Conservation (phyloP, 2,797 vertebrate genomes). For the Potorous gilbertii region DNA sequence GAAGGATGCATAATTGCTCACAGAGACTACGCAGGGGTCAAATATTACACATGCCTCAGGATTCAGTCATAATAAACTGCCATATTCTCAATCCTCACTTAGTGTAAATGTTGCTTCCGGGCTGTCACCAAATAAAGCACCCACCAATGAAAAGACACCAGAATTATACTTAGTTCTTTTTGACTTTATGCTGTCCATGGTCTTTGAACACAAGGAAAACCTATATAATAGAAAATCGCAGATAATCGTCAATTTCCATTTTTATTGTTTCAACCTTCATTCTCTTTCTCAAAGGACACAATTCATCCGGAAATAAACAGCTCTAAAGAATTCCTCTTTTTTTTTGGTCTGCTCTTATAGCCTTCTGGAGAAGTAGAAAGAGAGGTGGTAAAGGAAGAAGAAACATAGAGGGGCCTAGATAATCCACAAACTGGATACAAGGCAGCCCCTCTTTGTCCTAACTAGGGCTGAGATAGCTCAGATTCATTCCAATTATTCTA, state of each 20-base stretch:
- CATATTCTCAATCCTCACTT: background rate
- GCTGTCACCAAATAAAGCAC: background rate
- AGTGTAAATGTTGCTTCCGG: background rate
- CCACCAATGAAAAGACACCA: background rate
- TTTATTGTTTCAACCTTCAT: background rate
- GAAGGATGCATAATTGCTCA: background rate
- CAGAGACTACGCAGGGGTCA: background rate
- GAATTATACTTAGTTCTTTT: background rate
- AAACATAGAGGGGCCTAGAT: background rate
- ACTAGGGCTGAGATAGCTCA: background rate
- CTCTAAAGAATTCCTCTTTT: background rate
- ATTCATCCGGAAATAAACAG: background rate
- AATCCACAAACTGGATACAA: background rate
- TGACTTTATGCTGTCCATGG: background rate
- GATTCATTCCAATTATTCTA: background rate
- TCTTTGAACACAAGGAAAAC: background rate
- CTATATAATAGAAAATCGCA: background rate
- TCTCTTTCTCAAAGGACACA: background rate
- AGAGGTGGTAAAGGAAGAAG: background rate
- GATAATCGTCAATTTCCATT: background rate
- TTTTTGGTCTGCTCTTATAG: background rate
- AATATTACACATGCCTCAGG: background rate
- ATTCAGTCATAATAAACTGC: background rate
- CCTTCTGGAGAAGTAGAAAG: background rate
- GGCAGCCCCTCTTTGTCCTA: background rate